Conservation (phyloP, 1,140 invertebrate genomes). For the Paralvinella palmiformis region DNA sequence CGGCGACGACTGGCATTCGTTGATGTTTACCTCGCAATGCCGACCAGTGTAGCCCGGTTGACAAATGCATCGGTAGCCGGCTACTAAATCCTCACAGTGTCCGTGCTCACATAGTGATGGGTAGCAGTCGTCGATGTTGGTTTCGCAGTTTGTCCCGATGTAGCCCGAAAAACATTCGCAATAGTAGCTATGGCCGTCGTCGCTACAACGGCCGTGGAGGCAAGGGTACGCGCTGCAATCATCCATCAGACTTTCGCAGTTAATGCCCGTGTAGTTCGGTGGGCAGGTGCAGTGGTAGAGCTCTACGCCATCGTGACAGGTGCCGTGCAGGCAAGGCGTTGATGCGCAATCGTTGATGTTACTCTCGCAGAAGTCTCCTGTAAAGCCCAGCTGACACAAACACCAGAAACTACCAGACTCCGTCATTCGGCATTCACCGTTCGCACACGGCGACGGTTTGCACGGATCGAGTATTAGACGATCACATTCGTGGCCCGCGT, state of each 20-base stretch:
- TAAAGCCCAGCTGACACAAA: too few relatives aligned
- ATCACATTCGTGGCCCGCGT: conserved; percentile 29
- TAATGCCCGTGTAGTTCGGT: too few relatives aligned
- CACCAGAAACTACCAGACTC: too few relatives aligned
- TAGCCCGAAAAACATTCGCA: conserved; percentile 30
- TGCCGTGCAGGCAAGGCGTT: too few relatives aligned
- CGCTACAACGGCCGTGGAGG: conserved; percentile 34
- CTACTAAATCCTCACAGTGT: conserved; percentile 14
- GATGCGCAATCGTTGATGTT: too few relatives aligned
- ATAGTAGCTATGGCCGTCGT: conserved; percentile 27
- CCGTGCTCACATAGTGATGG: conserved; percentile 20
- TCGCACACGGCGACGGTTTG: too few relatives aligned
- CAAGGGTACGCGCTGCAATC: conserved; percentile 5
- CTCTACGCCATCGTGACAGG: too few relatives aligned
- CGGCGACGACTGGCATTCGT: conserved; percentile 22
- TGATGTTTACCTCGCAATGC: conserved; percentile 20
- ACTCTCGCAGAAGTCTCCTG: too few relatives aligned
- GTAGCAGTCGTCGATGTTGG: conserved; percentile 20
- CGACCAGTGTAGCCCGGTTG: conserved; percentile 1
- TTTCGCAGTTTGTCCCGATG: conserved; percentile 3
- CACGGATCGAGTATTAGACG: too few relatives aligned
- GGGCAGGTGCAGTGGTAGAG: too few relatives aligned
- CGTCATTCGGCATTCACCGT: too few relatives aligned
- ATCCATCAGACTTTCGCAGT: conserved; percentile 39
- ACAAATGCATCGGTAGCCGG: conserved; percentile 13